Percentiles rank a stretch among this genome's conserved stretches.
These are phyloP conservation scores for Eremobia ochroleuca DNA, from an alignment of 2,888 invertebrate genomes.

Conservation along the genomic window DNA sequence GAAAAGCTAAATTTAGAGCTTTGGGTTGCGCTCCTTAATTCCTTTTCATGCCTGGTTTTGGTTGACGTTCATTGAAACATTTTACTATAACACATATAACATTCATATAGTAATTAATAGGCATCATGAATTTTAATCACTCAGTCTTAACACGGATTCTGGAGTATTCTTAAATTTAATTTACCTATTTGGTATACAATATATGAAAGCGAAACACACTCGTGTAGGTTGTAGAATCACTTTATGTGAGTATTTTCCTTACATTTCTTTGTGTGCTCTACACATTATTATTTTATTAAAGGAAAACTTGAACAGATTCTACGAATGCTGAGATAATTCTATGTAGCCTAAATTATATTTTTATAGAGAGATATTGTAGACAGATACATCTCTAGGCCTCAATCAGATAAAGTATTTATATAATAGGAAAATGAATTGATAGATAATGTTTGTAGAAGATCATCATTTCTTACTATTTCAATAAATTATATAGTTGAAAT, in stretches of 20 bases:
- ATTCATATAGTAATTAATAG: conserved; percentile 3
- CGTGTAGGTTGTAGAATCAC: conserved; percentile 19
- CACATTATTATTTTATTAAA: conserved; percentile 21
- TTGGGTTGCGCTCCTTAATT: conserved; percentile 13
- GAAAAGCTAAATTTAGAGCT: conserved; percentile 25
- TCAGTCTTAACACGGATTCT: not conserved
- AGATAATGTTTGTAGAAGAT: not conserved
- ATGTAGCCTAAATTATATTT: conserved; percentile 3
- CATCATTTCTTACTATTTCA: not conserved
- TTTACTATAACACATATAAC: not conserved
- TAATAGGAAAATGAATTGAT: not conserved
- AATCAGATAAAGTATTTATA: not conserved
- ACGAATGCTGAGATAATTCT: not conserved
- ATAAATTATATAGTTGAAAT: not conserved
- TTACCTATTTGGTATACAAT: conserved; percentile 9
- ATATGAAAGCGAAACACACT: conserved; percentile 12
- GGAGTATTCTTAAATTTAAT: conserved; percentile 11
- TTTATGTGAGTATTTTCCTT: conserved; percentile 15
- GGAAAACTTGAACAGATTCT: conserved; percentile 9
- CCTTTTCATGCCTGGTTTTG: conserved; percentile 10
- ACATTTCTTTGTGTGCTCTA: conserved; percentile 8
- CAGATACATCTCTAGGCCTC: not conserved
- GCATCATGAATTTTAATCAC: conserved; percentile 6
- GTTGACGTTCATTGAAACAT: conserved; percentile 13
- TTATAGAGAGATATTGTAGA: not conserved